Percentiles rank a stretch among this genome's conserved stretches.
phyloP scores from a whole-genome alignment of 2,888 invertebrate species.

The Smittia aterrima region DNA sequence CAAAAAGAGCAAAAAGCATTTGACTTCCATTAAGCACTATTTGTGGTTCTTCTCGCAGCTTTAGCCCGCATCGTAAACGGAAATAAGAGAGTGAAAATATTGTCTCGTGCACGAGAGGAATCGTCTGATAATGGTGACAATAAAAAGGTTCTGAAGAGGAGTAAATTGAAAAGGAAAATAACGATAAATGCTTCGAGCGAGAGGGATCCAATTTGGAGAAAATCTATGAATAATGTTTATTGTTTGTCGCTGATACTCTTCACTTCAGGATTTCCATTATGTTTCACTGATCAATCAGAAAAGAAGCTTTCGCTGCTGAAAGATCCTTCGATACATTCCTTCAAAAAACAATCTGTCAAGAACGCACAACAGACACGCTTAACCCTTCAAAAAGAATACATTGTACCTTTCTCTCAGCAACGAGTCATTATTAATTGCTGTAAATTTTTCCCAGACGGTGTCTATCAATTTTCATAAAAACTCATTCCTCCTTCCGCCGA shows the following conservation, averaged over 20 bases:
- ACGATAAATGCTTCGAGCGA: not conserved
- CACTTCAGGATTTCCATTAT: not conserved
- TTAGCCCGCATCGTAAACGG: slow-evolving; percentile 3
- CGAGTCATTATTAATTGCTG: slow-evolving; percentile 35
- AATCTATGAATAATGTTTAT: slow-evolving; percentile 11
- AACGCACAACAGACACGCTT: not conserved
- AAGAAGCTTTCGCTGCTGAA: too few relatives aligned
- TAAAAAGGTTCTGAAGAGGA: not conserved
- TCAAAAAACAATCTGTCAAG: not conserved
- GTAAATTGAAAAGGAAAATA: slow-evolving; percentile 35
- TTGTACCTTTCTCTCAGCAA: slow-evolving; percentile 20
- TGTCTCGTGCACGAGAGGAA: not conserved
- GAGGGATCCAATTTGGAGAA: not conserved
- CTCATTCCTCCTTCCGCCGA: not conserved
- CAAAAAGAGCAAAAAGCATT: not conserved
- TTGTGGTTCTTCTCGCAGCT: not conserved
- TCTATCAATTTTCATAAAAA: slow-evolving; percentile 41
- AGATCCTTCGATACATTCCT: not conserved
- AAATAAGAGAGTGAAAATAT: slow-evolving; percentile 1
- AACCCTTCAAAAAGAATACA: slow-evolving; percentile 1
- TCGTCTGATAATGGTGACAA: slow-evolving; percentile 29
- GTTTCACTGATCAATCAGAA: not conserved
- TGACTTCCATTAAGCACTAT: slow-evolving; percentile 19
- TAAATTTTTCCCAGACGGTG: slow-evolving; percentile 34
- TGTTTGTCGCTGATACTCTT: not conserved